Evolutionary conservation across 2,797 vertebrate genomes (phyloP).

Genomic region (Pelodytes ibericus): DNA sequence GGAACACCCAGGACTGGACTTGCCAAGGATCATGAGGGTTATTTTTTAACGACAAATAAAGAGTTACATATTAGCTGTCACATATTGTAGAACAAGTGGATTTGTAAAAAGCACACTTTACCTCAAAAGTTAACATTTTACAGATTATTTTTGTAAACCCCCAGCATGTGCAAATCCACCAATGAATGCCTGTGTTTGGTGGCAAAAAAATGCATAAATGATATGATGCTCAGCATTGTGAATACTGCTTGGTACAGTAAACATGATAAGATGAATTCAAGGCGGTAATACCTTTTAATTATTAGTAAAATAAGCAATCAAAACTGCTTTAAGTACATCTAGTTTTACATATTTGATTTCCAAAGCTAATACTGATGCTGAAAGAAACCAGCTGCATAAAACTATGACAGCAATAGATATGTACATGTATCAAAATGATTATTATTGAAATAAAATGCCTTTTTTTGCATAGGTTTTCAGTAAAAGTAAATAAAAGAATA

Average conservation of each 20-base stretch:
- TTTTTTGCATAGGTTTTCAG: slow-evolving; percentile 42
- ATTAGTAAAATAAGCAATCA: slow-evolving; percentile 63
- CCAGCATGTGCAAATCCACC: not conserved
- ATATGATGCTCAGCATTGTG: slow-evolving; percentile 42
- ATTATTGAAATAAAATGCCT: slow-evolving; percentile 65
- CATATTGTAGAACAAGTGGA: slow-evolving; percentile 41
- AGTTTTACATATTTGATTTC: slow-evolving; percentile 64
- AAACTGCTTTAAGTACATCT: slow-evolving; percentile 61
- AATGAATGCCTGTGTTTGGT: slow-evolving; percentile 31
- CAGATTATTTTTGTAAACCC: slow-evolving; percentile 28
- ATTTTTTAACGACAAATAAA: too few relatives aligned
- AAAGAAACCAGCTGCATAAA: slow-evolving; percentile 64
- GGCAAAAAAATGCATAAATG: slow-evolving; percentile 40
- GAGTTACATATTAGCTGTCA: too few relatives aligned
- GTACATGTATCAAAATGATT: slow-evolving; percentile 63
- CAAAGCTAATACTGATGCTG: slow-evolving; percentile 63
- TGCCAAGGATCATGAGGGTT: too few relatives aligned
- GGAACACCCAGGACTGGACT: too few relatives aligned
- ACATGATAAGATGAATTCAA: slow-evolving; percentile 53
- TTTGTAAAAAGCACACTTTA: slow-evolving; percentile 47
- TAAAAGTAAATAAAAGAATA: slow-evolving; percentile 14
- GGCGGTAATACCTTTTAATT: slow-evolving; percentile 55
- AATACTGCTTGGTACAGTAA: slow-evolving; percentile 40
- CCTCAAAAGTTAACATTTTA: slow-evolving; percentile 39
- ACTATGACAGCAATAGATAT: slow-evolving; percentile 57